Evolutionary conservation across 2,797 vertebrate species (phyloP).

Genomic region (Graptemys geographica): DNA sequence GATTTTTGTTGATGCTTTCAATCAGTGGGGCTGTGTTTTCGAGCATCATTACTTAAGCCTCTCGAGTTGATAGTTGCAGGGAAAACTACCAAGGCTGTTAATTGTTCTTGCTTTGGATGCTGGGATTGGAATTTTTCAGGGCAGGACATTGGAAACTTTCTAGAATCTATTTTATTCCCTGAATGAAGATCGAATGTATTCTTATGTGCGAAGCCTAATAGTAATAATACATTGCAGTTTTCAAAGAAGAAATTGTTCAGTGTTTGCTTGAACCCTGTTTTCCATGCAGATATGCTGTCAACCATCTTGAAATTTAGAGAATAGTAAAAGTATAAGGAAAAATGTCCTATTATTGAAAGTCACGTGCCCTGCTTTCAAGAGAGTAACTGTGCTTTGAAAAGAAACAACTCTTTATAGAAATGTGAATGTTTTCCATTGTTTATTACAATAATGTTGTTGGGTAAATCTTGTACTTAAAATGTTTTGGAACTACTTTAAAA

Average conservation of each 20-base stretch:
- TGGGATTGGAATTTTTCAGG: background rate
- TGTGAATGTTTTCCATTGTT: background rate
- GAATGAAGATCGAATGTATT: background rate
- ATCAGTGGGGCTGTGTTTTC: background rate
- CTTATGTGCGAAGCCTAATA: background rate
- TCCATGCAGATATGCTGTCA: background rate
- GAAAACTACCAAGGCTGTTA: background rate
- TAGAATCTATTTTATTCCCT: background rate
- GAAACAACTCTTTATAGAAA: background rate
- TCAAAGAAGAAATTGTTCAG: background rate
- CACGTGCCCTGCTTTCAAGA: background rate
- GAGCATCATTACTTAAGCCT: background rate
- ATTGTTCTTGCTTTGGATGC: background rate
- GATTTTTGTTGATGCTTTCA: background rate
- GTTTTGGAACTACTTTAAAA: background rate
- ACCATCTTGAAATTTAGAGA: background rate
- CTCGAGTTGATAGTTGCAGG: background rate
- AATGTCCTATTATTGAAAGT: background rate
- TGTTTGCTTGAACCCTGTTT: background rate
- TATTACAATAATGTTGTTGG: background rate
- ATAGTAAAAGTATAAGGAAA: background rate
- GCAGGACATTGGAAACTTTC: background rate
- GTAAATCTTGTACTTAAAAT: background rate
- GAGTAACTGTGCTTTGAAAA: background rate
- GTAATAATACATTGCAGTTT: background rate